These are phyloP conservation scores for Tineola bisselliella DNA, from an alignment of 2,888 invertebrate species.

Conservation along the genomic window DNA sequence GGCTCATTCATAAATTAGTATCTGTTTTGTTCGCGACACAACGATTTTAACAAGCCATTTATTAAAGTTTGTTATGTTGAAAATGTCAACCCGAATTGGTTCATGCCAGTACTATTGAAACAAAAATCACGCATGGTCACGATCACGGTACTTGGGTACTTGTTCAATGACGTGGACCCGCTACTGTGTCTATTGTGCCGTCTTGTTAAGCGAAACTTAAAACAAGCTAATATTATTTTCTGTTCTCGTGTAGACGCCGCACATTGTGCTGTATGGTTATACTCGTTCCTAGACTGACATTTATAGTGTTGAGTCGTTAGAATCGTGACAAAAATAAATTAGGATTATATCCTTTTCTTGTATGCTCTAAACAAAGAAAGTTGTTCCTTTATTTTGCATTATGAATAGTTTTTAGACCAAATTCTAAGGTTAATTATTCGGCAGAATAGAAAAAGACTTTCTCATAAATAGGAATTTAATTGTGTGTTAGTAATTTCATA, in stretches of 20 bases:
- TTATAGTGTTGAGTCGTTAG: slow-evolving; percentile 6
- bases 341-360: background rate
- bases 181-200: slow-evolving; percentile 31
- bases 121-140: slow-evolving; percentile 12
- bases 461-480: background rate
- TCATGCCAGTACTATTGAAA: background rate
- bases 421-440: background rate
- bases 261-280: slow-evolving; percentile 9
- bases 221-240: slow-evolving; percentile 10
- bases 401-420: background rate
- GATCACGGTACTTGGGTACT: background rate
- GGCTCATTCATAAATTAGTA: slow-evolving; percentile 35
- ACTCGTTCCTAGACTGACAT: background rate
- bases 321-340: slow-evolving; percentile 11
- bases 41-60: background rate
- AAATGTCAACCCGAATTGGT: background rate
- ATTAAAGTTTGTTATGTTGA: background rate
- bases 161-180: slow-evolving; percentile 27
- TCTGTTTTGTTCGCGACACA: background rate
- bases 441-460: background rate
- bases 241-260: background rate
- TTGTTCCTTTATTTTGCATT: background rate
- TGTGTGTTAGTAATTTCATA: slow-evolving; percentile 15
- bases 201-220: slow-evolving; percentile 30
- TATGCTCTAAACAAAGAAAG: background rate